Base-by-base conservation (phyloP, 2,797 vertebrate genomes). In the Sebastiscus albofasciatus region DNA sequence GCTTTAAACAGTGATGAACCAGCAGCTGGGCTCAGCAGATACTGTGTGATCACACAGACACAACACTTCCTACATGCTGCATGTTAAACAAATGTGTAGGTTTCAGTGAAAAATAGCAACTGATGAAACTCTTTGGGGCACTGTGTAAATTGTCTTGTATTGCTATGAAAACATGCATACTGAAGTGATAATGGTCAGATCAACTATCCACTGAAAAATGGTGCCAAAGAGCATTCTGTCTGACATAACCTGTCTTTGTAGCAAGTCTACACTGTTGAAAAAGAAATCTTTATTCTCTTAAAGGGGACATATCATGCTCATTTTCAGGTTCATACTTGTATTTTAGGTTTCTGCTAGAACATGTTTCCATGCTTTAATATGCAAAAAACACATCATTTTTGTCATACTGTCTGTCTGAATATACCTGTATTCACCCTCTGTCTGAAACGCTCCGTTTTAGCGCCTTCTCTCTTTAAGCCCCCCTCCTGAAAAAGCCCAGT, bases 11-110 rank as follows among this genome's bases (percentile, higher is more conserved):
- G 62, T 61, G 42, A 72, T 31, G 64, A 49, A 14, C 22, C 67
- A 39, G 26, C 39, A 66, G 69, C 59, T 77, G 74, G 13, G 67
- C 49, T 74, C 64, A 13, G 56, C 36, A 68, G 34, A 72, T 22
- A 52, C 49, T 49, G 24, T 64, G 59, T 42, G 66, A 83, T 72
- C 46, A 29, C 62, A 67, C 52, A 36, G 52, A 62, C 39, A 24
- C 54, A 61, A 52, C 65, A 68, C 56, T 59, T 46, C 68, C 61
- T 27, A 14, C 55, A 18, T 70, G 33, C 73, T 67, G 27, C 60
- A 12, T 34, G 58, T 66, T 46, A 42, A 78, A 49, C 20, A 8
- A 18, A 66, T 39, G 58, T 82, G 77, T 24, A 22, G 33, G 11
- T 72, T 24, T 49, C 52, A 65, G 58, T 22, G 54, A 34, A 34